Conservation (phyloP, 2,888 invertebrate species). For the Tiliacea citrago region DNA sequence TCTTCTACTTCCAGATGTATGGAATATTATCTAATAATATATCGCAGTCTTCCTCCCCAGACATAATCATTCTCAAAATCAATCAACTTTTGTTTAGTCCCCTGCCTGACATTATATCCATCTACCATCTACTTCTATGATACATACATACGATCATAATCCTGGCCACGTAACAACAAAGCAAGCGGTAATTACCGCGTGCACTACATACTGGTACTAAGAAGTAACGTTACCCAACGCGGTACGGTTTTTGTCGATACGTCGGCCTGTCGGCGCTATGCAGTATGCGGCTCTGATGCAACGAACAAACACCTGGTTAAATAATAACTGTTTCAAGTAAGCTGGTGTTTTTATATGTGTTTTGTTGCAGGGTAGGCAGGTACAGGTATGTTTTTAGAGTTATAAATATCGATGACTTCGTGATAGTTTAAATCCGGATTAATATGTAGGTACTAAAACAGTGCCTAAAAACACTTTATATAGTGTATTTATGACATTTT, state of each 20-base stretch:
- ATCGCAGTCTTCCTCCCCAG: no score
- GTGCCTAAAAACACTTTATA: background rate
- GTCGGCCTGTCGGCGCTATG: slow-evolving; percentile 25
- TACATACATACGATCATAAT: slow-evolving; percentile 16
- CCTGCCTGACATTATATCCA: background rate
- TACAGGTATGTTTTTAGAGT: background rate
- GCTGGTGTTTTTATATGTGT: slow-evolving; percentile 27
- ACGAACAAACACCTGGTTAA: slow-evolving; percentile 56
- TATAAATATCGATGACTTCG: background rate
- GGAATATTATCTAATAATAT: no score
- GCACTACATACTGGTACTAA: slow-evolving; percentile 51
- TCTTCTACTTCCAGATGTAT: no score
- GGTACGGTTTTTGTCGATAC: slow-evolving; percentile 60
- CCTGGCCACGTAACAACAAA: slow-evolving; percentile 34
- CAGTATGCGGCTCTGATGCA: slow-evolving; percentile 49
- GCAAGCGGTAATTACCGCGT: slow-evolving; percentile 50
- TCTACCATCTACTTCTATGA: background rate
- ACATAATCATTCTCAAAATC: background rate
- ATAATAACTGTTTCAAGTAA: slow-evolving; percentile 59
- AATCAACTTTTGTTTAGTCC: background rate
- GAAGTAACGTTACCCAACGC: slow-evolving; percentile 63
- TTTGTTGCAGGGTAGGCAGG: slow-evolving; percentile 2
- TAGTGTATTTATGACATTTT: background rate
- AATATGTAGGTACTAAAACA: no score
- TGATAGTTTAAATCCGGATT: background rate